Base-by-base conservation (phyloP, 2,113 vertebrate species). In the Dunckerocampus dactyliophorus region DNA sequence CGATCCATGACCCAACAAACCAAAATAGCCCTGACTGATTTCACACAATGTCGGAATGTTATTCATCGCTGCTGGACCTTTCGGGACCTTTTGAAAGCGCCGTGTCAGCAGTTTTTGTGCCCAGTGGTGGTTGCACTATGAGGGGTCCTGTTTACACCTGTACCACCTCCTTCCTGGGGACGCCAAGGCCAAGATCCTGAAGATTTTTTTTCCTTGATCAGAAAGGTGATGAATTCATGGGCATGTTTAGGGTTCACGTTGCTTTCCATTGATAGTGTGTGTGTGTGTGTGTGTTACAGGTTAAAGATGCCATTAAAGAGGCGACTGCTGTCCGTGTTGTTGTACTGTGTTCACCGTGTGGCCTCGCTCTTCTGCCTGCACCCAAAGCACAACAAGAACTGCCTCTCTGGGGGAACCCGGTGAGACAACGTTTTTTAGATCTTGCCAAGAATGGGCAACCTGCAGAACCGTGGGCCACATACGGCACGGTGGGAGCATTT, bases 301-400 rank as follows among this genome's bases (percentile, higher is more conserved):
- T 51, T 64, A 62, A 90, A 81, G 66, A 92, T 92, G 89, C 87
- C 89, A 37, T 69, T 90, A 57, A 91, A 85, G 74, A 74, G 77
- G 6, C 80, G 79, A 62, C 75, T 91, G 63, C 69, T 90, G 46
- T 90, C 90, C 42, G 80, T 90, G 81, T 47, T 92, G 64, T 59
- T 90, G 77, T 90, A 90, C 67, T 90, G 89, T 67, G 81, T 81
- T 64, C 90, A 88, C 61, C 88, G 86, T 2, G 63, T 91, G 72
- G 80, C 87, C 51, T 90, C 90, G 31, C 79, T 91, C 55, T 90
- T 91, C 72, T 90, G 89, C 69, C 77, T 88, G 31, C 76, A 87
- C 58, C 88, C 85, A 0, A 77, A 87, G 68, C 85, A 84, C 63
- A 83, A 82, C 82, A 84, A 19, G 34, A 42, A 42, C 54, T 82